A percentile compares a stretch with the other conserved stretches of the same genome.
Evolutionary conservation across 2,113 vertebrate genomes (phyloP).

Genomic region (Halichoerus grypus): DNA sequence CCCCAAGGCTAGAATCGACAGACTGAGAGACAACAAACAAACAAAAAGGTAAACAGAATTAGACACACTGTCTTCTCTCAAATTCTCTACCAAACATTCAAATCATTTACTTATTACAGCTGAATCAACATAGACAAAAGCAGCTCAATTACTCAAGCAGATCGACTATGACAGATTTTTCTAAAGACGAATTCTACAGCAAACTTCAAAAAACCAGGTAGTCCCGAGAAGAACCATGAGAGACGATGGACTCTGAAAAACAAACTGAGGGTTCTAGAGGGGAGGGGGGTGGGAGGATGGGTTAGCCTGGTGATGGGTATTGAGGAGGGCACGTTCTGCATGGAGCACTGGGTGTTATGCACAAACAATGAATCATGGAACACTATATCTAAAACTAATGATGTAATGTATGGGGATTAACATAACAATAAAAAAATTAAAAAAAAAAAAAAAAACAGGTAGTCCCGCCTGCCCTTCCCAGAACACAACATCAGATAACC

Average conservation of each 20-base stretch:
- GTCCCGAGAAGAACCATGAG: background rate
- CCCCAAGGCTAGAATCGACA: slow-evolving; percentile 98
- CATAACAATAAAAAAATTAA: too few relatives aligned
- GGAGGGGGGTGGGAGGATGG: too few relatives aligned
- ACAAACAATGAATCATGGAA: too few relatives aligned
- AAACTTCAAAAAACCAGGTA: background rate
- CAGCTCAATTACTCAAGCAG: background rate
- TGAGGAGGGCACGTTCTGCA: too few relatives aligned
- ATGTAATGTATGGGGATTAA: too few relatives aligned
- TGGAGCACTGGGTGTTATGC: too few relatives aligned
- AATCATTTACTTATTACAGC: background rate
- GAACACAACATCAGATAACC: rapidly evolving
- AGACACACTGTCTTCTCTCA: background rate
- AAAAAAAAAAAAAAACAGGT: background rate
- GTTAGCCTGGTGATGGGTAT: too few relatives aligned
- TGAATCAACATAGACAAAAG: background rate
- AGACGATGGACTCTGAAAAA: too few relatives aligned
- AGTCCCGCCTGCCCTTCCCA: background rate
- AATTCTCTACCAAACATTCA: background rate
- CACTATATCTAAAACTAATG: too few relatives aligned
- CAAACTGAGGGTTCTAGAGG: too few relatives aligned
- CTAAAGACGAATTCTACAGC: background rate
- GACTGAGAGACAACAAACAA: slow-evolving; percentile 88
- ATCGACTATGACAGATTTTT: rapidly evolving
- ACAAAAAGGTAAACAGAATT: background rate